phyloP scores from a whole-genome alignment of 2,888 invertebrate genomes.

The Pharmacophagus antenor region DNA sequence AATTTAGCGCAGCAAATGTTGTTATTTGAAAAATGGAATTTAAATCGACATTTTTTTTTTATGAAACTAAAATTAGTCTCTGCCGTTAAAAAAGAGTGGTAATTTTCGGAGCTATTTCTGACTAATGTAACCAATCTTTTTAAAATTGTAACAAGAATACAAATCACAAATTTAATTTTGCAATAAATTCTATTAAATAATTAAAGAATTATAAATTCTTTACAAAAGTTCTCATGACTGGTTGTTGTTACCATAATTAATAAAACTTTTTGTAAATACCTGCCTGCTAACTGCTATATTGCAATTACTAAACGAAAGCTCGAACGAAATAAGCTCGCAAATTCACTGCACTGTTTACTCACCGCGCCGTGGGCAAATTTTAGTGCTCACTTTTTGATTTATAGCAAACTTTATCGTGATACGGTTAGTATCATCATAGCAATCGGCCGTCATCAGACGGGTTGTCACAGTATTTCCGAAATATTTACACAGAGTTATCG shows the following conservation, averaged over 20 bases:
- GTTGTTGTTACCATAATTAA: conserved; percentile 35
- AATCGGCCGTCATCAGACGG: conserved; percentile 44
- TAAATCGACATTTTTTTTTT: too few relatives aligned
- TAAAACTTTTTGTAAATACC: conserved; percentile 25
- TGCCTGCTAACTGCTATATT: conserved; percentile 21
- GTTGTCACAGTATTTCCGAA: conserved; percentile 36
- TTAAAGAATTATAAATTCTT: not conserved
- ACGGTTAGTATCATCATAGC: conserved; percentile 83
- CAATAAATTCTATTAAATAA: not conserved
- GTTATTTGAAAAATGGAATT: not conserved
- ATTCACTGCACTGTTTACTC: conserved; percentile 78
- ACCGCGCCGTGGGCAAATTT: conserved; percentile 71
- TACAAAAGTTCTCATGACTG: conserved; percentile 28
- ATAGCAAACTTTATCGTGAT: conserved; percentile 84
- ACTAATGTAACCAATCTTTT: too few relatives aligned
- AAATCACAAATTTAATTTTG: not conserved
- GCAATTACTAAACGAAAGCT: conserved; percentile 15
- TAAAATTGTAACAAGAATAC: too few relatives aligned
- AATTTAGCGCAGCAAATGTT: not conserved
- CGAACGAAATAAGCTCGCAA: conserved; percentile 32
- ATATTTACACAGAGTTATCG: conserved; percentile 39
- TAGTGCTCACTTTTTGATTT: conserved; percentile 79
- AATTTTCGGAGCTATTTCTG: not conserved
- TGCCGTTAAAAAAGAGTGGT: not conserved
- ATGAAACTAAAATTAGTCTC: too few relatives aligned